These are phyloP conservation scores for Drosophila murphyi DNA, from an alignment of 1,140 invertebrate genomes.

Conservation along the genomic window DNA sequence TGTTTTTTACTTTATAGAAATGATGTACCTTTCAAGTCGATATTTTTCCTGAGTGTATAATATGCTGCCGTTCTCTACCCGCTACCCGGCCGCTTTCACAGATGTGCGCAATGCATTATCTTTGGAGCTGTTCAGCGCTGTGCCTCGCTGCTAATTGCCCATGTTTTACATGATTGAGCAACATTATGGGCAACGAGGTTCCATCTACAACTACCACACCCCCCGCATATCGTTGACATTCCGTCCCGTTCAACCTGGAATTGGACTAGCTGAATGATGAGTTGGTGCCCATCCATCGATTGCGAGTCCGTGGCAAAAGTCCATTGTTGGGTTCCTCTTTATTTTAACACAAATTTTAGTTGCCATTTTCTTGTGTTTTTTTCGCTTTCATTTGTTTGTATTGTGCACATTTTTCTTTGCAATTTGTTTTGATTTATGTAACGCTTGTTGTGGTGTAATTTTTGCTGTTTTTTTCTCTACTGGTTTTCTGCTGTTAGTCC, in stretches of 20 bases:
- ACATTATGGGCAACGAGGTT: slow-evolving; percentile 34
- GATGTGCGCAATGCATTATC: slow-evolving; percentile 46
- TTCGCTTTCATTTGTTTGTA: slow-evolving; percentile 28
- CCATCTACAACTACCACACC: not conserved
- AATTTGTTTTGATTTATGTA: slow-evolving; percentile 72
- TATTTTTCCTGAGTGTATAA: too few relatives aligned
- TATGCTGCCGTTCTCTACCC: too few relatives aligned
- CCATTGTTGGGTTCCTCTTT: slow-evolving; percentile 29
- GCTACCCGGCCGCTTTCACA: not conserved
- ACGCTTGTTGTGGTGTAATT: slow-evolving; percentile 30
- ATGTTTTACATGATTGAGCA: slow-evolving; percentile 63
- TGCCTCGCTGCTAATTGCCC: slow-evolving; percentile 58
- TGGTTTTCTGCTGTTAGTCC: slow-evolving; percentile 16
- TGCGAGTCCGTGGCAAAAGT: not conserved
- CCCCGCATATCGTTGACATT: slow-evolving; percentile 14
- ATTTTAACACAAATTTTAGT: slow-evolving; percentile 49
- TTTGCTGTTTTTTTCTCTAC: slow-evolving; percentile 8
- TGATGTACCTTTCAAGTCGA: too few relatives aligned
- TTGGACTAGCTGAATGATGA: slow-evolving; percentile 13
- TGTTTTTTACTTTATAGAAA: too few relatives aligned
- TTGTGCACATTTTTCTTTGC: slow-evolving; percentile 47
- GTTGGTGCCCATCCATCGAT: slow-evolving; percentile 3
- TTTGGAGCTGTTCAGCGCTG: slow-evolving; percentile 26
- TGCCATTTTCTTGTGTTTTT: slow-evolving; percentile 14
- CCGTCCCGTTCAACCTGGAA: not conserved